Percentiles rank a stretch among this genome's conserved stretches.
Evolutionary conservation across 1,140 invertebrate genomes (phyloP).

Genomic region (Doryteuthis pealeii): DNA sequence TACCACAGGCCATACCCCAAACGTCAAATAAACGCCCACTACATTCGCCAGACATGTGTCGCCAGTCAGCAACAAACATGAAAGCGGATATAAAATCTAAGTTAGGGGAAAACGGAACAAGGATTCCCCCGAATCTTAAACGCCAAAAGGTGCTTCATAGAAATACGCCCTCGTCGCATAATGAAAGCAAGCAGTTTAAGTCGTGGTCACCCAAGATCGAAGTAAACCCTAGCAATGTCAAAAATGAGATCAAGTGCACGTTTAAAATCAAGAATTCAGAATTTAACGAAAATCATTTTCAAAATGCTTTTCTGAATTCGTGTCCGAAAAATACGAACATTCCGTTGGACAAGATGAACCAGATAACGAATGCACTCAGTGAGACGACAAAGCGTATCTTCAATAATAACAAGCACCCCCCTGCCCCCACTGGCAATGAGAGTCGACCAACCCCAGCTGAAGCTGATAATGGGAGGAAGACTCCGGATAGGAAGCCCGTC

Average conservation of each 20-base stretch:
- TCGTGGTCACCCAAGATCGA: neutral
- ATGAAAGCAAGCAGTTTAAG: neutral
- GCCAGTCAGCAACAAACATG: too few species aligned
- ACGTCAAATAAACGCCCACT: neutral
- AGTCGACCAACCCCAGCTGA: neutral
- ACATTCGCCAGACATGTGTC: neutral
- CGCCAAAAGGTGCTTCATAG: neutral
- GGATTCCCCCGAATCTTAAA: neutral
- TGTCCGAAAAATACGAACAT: neutral
- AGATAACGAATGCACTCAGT: neutral
- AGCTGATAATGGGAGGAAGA: neutral
- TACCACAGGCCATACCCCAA: neutral
- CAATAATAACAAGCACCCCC: neutral
- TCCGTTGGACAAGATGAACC: neutral
- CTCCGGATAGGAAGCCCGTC: neutral
- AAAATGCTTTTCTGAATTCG: constrained; percentile 3
- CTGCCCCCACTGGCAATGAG: neutral
- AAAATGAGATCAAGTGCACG: neutral
- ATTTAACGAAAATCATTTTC: neutral
- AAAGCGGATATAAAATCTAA: neutral
- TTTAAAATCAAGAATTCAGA: neutral
- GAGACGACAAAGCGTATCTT: neutral
- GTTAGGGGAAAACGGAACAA: neutral
- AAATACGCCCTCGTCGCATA: neutral
- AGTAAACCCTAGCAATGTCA: neutral